A percentile compares a stretch with the other conserved stretches of the same genome.
phyloP scores from a whole-genome alignment of 2,888 invertebrate genomes.

The Suillia variegata region DNA sequence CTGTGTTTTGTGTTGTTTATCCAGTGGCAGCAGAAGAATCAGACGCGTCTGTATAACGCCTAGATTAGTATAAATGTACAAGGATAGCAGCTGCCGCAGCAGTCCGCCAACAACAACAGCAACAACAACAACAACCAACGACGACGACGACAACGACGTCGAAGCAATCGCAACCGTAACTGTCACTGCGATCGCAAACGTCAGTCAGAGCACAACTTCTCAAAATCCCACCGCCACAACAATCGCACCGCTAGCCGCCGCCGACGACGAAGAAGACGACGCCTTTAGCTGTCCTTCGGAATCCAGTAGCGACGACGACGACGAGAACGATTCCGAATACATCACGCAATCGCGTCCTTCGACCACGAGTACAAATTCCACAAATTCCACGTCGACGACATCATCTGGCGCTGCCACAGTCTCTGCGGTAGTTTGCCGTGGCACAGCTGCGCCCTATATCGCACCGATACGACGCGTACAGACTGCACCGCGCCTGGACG shows the following conservation, averaged over 20 bases:
- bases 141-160: too few relatives aligned
- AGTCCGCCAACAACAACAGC: conserved; percentile 42
- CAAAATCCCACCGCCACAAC: conserved; percentile 7
- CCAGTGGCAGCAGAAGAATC: too few relatives aligned
- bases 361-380: conserved; percentile 31
- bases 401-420: conserved; percentile 25
- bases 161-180: conserved; percentile 7
- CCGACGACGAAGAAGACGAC: conserved; percentile 29
- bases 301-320: conserved; percentile 19
- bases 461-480: too few relatives aligned
- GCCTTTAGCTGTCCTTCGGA: conserved; percentile 32
- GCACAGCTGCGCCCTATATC: conserved; percentile 28
- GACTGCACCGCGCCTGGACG: conserved; percentile 24
- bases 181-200: background rate
- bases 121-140: too few relatives aligned
- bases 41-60: too few relatives aligned
- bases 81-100: conserved; percentile 58
- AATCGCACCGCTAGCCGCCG: conserved; percentile 11
- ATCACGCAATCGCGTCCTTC: conserved; percentile 27
- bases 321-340: conserved; percentile 29
- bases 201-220: background rate
- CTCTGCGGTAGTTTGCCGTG: conserved; percentile 18
- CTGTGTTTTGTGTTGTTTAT: too few relatives aligned
- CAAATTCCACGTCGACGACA: conserved; percentile 28
- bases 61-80: conserved; percentile 56